Percentiles rank a stretch among this genome's conserved stretches.
Evolutionary conservation across 2,113 vertebrate genomes (phyloP).

Genomic region (Barnardius zonarius): DNA sequence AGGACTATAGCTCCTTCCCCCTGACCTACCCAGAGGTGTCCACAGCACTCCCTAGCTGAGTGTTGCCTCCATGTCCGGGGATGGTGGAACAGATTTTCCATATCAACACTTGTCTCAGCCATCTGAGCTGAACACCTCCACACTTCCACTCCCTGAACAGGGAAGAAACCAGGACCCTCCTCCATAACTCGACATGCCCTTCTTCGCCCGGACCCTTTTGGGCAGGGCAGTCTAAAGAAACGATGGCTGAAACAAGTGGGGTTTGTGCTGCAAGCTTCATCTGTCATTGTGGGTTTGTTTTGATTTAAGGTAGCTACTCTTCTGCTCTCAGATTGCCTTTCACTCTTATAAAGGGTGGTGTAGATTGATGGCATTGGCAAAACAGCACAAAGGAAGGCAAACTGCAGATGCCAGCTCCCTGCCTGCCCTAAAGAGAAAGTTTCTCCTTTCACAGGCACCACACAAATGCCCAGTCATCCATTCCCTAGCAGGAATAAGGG

Average conservation of each 20-base stretch:
- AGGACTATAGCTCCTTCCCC: neutral
- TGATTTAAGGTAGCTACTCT: neutral
- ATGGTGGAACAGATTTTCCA: neutral
- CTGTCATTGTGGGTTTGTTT: neutral
- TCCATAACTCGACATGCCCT: neutral
- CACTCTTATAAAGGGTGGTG: neutral
- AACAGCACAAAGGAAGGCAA: neutral
- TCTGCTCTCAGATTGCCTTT: neutral
- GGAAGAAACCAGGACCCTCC: neutral
- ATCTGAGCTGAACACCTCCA: neutral
- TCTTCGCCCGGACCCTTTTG: neutral
- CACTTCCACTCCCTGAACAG: neutral
- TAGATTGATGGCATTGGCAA: neutral
- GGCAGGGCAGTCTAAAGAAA: neutral
- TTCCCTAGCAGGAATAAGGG: constrained; percentile 4
- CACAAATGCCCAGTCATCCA: constrained; percentile 33
- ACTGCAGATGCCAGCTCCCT: neutral
- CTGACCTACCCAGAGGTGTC: neutral
- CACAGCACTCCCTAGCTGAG: neutral
- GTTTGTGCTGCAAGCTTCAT: neutral
- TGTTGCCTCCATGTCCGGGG: neutral
- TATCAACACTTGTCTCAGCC: neutral
- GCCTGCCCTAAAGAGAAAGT: neutral
- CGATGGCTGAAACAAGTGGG: neutral
- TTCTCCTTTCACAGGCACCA: neutral